Base-by-base conservation (phyloP, 2,888 invertebrate genomes). In the Melanargia galathea region DNA sequence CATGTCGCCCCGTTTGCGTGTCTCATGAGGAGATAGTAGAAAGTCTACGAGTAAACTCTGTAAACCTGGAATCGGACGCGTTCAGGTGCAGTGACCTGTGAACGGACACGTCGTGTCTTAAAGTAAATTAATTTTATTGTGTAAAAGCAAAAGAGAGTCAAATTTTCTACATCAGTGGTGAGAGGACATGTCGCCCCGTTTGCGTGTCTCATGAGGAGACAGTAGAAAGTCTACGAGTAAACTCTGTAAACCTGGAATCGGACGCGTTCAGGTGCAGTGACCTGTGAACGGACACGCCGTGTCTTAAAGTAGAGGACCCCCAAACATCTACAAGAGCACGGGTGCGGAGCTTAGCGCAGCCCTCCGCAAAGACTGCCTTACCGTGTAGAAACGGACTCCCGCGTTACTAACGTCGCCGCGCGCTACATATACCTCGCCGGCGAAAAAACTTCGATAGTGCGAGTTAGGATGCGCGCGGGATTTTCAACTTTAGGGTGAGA, bases 341-440 rank as follows among this genome's bases (percentile, higher is more conserved):
- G 48, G 48, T 26, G 48, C 48, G 48, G 48, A 49, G 48, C n/a
- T 49, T 26, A 26, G 48, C 26, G 2, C 48, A 49, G 48, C 48
- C 26, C 48, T 49, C 48, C 48, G 48, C 48, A 49, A 26, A n/a
- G 16, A 13, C 48, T 49, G 40, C 7, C 8, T 16, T 8, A 40
- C 40, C 16, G 40, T 40, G 40, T 40, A 40, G 48, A 26, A 49
- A 49, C 48, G 48, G 48, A 49, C 48, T 49, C 26, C 48, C 48
- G 5, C 8, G 8, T n/a, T n/a, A 26, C 26, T 4, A 26, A 1
- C 7, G n/a, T 7, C 7, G 26, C 1, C n/a, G 6, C 13, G 26
- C 1, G n/a, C n/a, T 49, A 49, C 26, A 49, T 49, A 26, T 49
- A 49, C n/a, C 48, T 16, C 26, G 8, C 13, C 1, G 1, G 22